Evolutionary conservation across 2,113 vertebrate genomes (phyloP), one percentile per base, ranked within the genome.

Genomic region (Carollia perspicillata): DNA sequence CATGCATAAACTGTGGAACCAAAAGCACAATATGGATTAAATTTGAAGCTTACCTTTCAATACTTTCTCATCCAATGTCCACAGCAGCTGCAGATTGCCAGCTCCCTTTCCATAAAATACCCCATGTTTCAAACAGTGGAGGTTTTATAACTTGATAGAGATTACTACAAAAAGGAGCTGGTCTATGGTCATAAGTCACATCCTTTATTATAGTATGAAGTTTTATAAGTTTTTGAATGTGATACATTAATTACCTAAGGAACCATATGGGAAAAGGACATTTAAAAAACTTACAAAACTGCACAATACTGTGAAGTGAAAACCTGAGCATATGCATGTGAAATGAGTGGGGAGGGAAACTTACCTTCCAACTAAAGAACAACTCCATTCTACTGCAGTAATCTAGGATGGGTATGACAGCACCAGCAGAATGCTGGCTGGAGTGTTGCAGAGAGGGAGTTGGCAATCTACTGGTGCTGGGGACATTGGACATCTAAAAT

Each of bases 31-130:
- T 47, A 87, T 16, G 93, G 89, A 98, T 51, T 95, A 44, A 89
- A 28, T 55, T 88, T 96, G 88, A 98, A 96, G 97, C 98, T 98
- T 98, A 98, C 98, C 98, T 98, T 96, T 95, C 63, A 94, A 78
- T 84, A 97, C 90, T 97, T 98, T 98, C 89, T 96, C 79, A 94
- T 96, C 98, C 98, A 98, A 98, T 97, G 98, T 98, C 98, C 98
- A 98, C 95, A 98, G 98, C 98, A 98, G 97, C 97, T 97, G 97
- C 95, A 98, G 98, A 98, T 97, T 98, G 98, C 98, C 98, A 97
- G 98, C 97, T 98, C 98, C 98, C 98, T 98, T 98, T 98, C 98
- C 72, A 94, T 90, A 44, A 97, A 96, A 98, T 95, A 96, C 49
- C 94, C 89, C 97, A 97, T 90, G n/a, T 97, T 84, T 93, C 42